Conservation (phyloP, 2,888 invertebrate genomes). For the Rugalucina vietnamica region DNA sequence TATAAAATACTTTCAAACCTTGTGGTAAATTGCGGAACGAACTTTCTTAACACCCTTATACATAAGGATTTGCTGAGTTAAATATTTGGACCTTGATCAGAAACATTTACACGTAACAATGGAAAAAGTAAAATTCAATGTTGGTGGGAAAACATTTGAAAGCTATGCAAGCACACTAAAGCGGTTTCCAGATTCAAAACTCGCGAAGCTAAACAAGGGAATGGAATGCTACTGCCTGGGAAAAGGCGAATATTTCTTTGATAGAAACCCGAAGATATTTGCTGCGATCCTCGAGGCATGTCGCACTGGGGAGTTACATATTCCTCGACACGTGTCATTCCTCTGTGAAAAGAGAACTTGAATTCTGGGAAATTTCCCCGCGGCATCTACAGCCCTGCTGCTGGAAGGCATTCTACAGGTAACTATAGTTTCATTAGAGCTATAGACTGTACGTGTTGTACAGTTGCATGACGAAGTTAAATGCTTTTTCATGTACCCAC, state of each 20-base stretch:
- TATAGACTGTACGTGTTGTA: too few relatives aligned
- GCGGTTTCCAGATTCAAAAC: conserved; percentile 33
- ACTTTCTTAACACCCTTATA: too few relatives aligned
- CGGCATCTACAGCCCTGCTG: conserved; percentile 41
- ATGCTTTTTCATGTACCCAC: too few relatives aligned
- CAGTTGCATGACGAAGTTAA: too few relatives aligned
- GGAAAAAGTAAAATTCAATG: too few relatives aligned
- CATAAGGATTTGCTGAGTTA: too few relatives aligned
- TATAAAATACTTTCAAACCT: too few relatives aligned
- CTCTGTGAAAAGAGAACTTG: conserved; percentile 35
- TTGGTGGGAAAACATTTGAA: conserved; percentile 41
- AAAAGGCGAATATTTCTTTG: conserved; percentile 38
- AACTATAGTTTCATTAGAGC: too few relatives aligned
- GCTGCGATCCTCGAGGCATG: conserved; percentile 38
- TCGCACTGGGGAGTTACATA: conserved; percentile 36
- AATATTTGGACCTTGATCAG: too few relatives aligned
- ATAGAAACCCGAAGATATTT: conserved; percentile 43
- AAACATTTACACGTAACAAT: too few relatives aligned
- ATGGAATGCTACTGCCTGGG: neutral
- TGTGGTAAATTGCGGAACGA: too few relatives aligned
- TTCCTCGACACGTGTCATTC: conserved; percentile 43
- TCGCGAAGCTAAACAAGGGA: conserved; percentile 16
- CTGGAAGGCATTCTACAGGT: conserved; percentile 34
- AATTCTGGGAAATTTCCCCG: conserved; percentile 43
- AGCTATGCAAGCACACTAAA: conserved; percentile 26